Base-by-base conservation (phyloP, 2,888 invertebrate species). In the Penaeus monodon region DNA sequence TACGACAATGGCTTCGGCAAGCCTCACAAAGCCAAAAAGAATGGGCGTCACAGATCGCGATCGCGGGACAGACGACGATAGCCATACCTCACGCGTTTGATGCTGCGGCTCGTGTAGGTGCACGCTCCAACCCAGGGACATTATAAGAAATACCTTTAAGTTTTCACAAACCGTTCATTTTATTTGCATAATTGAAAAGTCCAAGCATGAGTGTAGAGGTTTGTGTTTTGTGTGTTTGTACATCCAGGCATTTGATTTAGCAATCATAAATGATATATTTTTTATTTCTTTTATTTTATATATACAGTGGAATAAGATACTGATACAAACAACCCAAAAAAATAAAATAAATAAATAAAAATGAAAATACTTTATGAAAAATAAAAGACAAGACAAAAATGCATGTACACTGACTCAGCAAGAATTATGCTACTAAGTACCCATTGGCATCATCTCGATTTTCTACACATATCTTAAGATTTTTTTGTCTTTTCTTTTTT, bases 1-100 rank as follows among this genome's bases (percentile, higher is more conserved):
- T 88, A 90, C 63, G 90, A 89, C 57, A 88, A 90, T 33, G 90
- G 88, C 33, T 90, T 89, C 65, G 88, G 88, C 17, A 88, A 90
- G 44, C 85, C 87, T 8, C 90, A 88, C 81, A 88, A 87, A 76
- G 80, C 88, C 24, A 90, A 90, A 63, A 90, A 88, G 73, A 84
- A 86, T 20, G 84, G 81, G n/a, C 83, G 88, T 17, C 88, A 88
- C 74, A 49, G 90, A 79, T 90, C 90, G 7, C 65, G 90, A 20
- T 90, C 90, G 29, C 81, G 90, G 44, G 90, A 90, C 63, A 64
- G 89, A 68, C 81, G 89, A 22, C 85, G 89, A 78, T 89, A 86
- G 78, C 27, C 6, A 76, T 27, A 29, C 38, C 29, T 38, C 22
- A 27, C 73, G 38, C n/a, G 14, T 57, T 22, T 83, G 20, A 57